Evolutionary conservation across 2,113 vertebrate genomes (phyloP).

Genomic region (Stercorarius parasiticus): DNA sequence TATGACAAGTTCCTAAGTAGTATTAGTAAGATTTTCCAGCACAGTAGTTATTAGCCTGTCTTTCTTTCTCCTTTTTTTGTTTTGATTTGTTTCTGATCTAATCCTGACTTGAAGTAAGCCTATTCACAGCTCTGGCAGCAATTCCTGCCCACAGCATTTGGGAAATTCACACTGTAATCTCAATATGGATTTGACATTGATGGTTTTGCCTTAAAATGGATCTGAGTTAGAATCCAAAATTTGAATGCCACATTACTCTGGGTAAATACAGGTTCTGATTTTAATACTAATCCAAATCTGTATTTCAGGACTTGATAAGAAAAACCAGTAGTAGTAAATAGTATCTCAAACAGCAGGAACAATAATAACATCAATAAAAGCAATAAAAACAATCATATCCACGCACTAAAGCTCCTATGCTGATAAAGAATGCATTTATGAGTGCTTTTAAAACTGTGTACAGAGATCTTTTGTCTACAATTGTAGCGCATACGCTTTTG

Average conservation of each 20-base stretch:
- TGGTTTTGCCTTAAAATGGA: not conserved
- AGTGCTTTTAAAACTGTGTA: not conserved
- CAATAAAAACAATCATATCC: not conserved
- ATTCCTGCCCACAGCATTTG: not conserved
- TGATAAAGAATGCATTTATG: conserved; percentile 12
- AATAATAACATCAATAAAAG: not conserved
- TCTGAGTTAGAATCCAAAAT: not conserved
- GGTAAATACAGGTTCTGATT: not conserved
- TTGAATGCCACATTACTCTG: not conserved
- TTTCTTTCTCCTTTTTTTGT: not conserved
- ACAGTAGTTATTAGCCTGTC: not conserved
- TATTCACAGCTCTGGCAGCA: not conserved
- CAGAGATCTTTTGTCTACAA: not conserved
- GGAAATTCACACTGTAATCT: not conserved
- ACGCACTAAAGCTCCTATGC: not conserved
- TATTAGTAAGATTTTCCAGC: not conserved
- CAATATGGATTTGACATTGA: not conserved
- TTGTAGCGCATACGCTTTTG: not conserved
- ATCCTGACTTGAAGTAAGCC: not conserved
- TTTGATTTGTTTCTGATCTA: conserved; percentile 5
- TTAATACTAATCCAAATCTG: not conserved
- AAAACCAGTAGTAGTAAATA: not conserved
- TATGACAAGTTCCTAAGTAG: not conserved
- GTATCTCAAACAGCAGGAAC: not conserved
- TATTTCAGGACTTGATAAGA: not conserved